phyloP scores from a whole-genome alignment of 2,113 vertebrate species.

The Megatriorchis doriae region DNA sequence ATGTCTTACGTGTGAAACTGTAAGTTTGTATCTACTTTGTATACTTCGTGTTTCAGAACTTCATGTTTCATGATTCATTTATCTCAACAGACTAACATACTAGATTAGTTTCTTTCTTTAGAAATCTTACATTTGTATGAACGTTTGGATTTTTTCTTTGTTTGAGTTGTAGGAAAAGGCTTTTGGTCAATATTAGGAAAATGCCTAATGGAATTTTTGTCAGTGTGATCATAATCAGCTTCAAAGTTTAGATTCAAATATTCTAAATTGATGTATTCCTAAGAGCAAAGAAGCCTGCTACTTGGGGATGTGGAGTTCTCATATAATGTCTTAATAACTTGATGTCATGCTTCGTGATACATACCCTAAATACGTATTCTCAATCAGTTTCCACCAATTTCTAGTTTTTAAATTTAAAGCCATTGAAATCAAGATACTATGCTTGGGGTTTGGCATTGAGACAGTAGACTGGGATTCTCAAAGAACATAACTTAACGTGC shows the following conservation, averaged over 20 bases:
- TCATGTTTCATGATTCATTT: not conserved
- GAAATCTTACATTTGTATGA: not conserved
- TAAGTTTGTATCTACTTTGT: constrained; percentile 36
- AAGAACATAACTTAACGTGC: not conserved
- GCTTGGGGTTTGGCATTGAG: not conserved
- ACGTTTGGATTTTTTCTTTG: not conserved
- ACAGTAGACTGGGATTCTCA: not conserved
- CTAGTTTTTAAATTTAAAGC: not conserved
- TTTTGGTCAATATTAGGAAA: not conserved
- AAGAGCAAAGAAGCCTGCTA: not conserved
- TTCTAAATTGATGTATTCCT: not conserved
- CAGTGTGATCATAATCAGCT: not conserved
- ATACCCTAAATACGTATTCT: not conserved
- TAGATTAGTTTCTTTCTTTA: not conserved
- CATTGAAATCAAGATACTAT: not conserved
- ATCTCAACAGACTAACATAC: not conserved
- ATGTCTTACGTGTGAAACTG: constrained; percentile 86
- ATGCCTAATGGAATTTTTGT: not conserved
- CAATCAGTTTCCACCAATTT: not conserved
- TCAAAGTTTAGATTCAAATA: not conserved
- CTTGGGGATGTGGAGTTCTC: not conserved
- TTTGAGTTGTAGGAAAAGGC: not conserved
- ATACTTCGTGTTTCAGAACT: not conserved
- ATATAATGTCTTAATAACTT: not conserved
- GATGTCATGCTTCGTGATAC: not conserved